Conservation (phyloP, 2,888 invertebrate genomes). For the Dynastes hyllus region DNA sequence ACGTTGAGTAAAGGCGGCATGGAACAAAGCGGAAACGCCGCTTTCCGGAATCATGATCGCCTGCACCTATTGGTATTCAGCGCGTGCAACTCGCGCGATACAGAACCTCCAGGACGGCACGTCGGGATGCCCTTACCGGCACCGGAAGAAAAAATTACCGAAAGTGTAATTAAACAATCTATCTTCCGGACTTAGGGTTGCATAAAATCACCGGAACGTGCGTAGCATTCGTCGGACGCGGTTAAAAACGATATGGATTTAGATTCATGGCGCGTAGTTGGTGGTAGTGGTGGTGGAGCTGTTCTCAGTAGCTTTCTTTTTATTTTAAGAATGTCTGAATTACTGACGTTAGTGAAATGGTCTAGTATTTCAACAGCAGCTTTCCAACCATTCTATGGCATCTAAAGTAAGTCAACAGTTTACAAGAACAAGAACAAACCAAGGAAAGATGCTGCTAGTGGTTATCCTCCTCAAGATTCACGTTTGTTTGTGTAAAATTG, state of each 20-base stretch:
- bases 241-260: not conserved
- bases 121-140: not conserved
- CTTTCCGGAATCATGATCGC: not conserved
- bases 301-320: too few relatives aligned
- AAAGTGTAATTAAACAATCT: slow-evolving; percentile 17
- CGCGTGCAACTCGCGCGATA: not conserved
- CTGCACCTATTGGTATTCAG: not conserved
- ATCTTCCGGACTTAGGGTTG: slow-evolving; percentile 13
- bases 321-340: too few relatives aligned
- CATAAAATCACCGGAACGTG: slow-evolving; percentile 8
- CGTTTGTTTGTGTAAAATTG: too few relatives aligned
- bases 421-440: too few relatives aligned
- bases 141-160: slow-evolving; percentile 5
- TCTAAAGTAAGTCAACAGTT: too few relatives aligned
- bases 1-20: not conserved
- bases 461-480: too few relatives aligned
- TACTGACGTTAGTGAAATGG: too few relatives aligned
- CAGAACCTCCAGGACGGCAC: not conserved
- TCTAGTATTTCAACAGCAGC: too few relatives aligned
- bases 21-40: not conserved
- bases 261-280: not conserved
- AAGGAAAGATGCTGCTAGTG: too few relatives aligned
- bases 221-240: not conserved
- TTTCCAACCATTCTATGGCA: too few relatives aligned
- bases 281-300: too few relatives aligned